Evolutionary conservation across 2,888 invertebrate genomes (phyloP), one percentile per base, ranked within the genome.

Genomic region (Pseudococcus viburni): DNA sequence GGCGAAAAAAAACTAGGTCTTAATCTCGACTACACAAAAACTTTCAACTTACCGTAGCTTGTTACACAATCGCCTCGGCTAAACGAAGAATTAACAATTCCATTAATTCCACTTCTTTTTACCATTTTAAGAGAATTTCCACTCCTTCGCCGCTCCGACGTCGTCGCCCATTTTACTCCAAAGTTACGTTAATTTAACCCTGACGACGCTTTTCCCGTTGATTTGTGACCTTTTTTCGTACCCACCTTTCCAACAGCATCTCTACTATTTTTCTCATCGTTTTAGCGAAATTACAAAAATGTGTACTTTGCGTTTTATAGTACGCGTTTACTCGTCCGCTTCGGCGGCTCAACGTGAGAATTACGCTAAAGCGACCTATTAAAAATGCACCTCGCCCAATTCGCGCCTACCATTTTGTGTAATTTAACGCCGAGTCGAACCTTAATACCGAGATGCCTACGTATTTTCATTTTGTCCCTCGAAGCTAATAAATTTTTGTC

Each of bases 1-100:
- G 3, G 26, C 1, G 59, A 59, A 19, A 55, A 55, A 55, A 59
- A 59, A 59, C 59, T 59, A 19, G 59, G 59, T 59, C 59, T 59
- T 59, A 59, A 59, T 59, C 59, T 59, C 59, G 19, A 19, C 59
- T 19, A 59, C 59, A 59, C n/a, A 11, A 59, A 59, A 59, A 59
- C 59, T 73, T 33, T 73, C 68, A 73, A 73, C 68, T 73, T 33
- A 73, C 68, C 68, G 26, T 22, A 73, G 68, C 68, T 73, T 73
- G 68, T 73, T 73, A 73, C 68, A 73, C 68, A 73, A 73, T 73
- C 68, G 33, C 26, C 68, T 73, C 68, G 68, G 33, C 68, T 33
- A 33, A 73, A 73, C 68, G 68, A 73, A 80, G 80, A 80, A 80
- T 80, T 80, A 80, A 80, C 80, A 80, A 80, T 80, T 80, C 80